Percentiles rank a stretch among this genome's conserved stretches.
Conservation (phyloP, 1,140 invertebrate genomes). For the Cydia pomonella region DNA sequence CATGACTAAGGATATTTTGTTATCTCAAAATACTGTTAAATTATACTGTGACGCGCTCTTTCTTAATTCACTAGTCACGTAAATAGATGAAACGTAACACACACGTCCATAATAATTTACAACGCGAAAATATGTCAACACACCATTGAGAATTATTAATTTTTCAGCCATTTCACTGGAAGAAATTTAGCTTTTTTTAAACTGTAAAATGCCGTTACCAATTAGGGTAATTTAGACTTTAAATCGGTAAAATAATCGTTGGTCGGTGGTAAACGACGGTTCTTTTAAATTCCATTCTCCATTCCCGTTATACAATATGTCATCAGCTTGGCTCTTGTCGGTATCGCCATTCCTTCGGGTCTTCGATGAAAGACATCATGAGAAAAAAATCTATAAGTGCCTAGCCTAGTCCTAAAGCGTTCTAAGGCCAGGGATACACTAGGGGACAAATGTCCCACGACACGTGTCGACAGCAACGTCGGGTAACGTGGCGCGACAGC, state of each 20-base stretch:
- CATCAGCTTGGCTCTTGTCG: too few relatives aligned
- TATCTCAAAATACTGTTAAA: background rate
- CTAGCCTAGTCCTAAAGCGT: too few relatives aligned
- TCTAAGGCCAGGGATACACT: too few relatives aligned
- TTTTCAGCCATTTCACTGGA: background rate
- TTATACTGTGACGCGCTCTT: background rate
- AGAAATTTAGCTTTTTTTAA: background rate
- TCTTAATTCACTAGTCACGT: constrained; percentile 30
- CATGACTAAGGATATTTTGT: background rate
- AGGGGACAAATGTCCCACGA: too few relatives aligned
- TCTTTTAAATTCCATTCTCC: too few relatives aligned
- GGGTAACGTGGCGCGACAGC: too few relatives aligned
- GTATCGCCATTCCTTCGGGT: too few relatives aligned
- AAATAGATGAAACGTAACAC: constrained; percentile 28
- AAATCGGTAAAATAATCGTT: background rate
- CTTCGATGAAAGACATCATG: too few relatives aligned
- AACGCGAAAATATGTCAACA: background rate
- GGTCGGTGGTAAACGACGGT: too few relatives aligned
- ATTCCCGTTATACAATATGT: too few relatives aligned
- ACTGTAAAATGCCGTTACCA: background rate
- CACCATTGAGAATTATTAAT: background rate
- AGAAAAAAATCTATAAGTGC: too few relatives aligned
- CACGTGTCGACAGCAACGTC: too few relatives aligned
- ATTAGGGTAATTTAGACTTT: background rate
- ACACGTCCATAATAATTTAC: constrained; percentile 25